These are phyloP conservation scores for Varanus komodoensis DNA, from an alignment of 2,113 vertebrate genomes.

Conservation along the genomic window DNA sequence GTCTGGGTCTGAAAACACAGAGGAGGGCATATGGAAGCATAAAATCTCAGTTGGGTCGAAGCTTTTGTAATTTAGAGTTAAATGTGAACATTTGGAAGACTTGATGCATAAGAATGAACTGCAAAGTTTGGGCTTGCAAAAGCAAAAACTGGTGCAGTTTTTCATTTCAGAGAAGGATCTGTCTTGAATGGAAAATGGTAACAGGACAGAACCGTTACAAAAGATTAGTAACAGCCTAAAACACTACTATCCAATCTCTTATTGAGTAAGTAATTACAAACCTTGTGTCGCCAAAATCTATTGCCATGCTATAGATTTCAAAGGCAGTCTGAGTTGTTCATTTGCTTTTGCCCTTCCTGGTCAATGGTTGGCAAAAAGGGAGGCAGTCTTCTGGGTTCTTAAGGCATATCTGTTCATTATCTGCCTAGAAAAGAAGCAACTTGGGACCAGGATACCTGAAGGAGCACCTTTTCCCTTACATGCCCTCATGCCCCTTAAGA, in stretches of 20 bases:
- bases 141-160: not conserved
- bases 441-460: too few species aligned
- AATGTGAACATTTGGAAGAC: slow-evolving; percentile 43
- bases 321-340: not conserved
- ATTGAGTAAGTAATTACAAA: not conserved
- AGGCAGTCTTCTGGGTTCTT: not conserved
- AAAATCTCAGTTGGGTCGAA: slow-evolving; percentile 4
- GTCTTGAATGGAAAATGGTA: slow-evolving; percentile 7
- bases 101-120: slow-evolving; percentile 32
- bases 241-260: slow-evolving; percentile 4
- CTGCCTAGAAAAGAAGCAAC: not conserved
- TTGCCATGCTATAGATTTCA: not conserved
- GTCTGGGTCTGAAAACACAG: not conserved
- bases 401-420: not conserved
- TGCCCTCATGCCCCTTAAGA: too few species aligned
- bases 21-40: not conserved
- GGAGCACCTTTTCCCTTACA: too few species aligned
- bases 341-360: not conserved
- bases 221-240: not conserved
- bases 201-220: not conserved
- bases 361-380: not conserved
- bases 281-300: not conserved
- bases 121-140: not conserved
- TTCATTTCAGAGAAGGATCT: not conserved
- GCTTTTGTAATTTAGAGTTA: slow-evolving; percentile 42